Conservation (phyloP, 2,797 vertebrate species). For the Mareca strepera region DNA sequence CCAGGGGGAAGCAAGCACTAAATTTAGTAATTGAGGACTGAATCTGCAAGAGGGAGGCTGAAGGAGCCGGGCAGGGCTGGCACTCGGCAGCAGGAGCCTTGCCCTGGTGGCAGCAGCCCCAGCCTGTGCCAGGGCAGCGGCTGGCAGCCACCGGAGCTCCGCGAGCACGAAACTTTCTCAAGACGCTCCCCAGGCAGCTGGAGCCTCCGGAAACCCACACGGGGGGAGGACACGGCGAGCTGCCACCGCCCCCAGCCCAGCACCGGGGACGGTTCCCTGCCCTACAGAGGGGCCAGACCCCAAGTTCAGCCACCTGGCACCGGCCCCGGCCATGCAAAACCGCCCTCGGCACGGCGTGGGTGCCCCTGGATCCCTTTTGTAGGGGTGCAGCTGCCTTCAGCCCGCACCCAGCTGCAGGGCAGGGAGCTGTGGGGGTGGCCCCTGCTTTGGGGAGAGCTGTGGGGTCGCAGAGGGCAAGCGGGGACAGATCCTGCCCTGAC, state of each 20-base stretch:
- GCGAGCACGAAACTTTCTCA: neutral
- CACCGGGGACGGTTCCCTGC: fast-evolving
- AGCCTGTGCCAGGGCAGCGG: neutral
- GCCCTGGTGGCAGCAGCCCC: neutral
- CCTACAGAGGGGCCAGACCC: fast-evolving
- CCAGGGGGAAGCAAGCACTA: neutral
- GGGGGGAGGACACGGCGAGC: neutral
- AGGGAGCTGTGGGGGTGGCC: fast-evolving
- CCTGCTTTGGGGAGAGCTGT: neutral
- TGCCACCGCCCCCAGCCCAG: fast-evolving
- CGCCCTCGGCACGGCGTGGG: neutral
- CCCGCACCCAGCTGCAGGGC: neutral
- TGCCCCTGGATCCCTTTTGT: no score
- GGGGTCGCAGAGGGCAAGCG: neutral
- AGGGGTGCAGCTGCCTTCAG: neutral
- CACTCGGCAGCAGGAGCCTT: neutral
- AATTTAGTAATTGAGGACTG: neutral
- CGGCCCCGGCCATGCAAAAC: neutral
- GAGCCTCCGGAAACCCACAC: neutral
- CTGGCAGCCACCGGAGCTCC: neutral
- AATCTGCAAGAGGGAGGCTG: neutral
- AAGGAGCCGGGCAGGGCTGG: neutral
- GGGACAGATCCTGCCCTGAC: neutral
- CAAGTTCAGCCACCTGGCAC: fast-evolving
- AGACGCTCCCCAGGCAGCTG: neutral